These are phyloP conservation scores for Orbicella faveolata DNA, from an alignment of 64 coral and sea anemone species.

Conservation along the genomic window DNA sequence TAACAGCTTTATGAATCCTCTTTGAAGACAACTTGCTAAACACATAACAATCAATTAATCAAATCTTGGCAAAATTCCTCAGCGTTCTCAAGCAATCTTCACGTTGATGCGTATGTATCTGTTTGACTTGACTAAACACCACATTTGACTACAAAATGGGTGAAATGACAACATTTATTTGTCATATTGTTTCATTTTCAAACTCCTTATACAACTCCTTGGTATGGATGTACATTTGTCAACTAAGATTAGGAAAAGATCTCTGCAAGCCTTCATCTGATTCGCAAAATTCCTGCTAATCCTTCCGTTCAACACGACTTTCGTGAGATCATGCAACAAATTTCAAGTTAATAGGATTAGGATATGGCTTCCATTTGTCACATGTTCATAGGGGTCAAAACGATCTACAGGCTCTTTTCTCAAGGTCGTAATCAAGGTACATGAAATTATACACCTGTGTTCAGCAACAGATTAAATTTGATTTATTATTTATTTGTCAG, in stretches of 20 bases:
- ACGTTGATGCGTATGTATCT: neutral
- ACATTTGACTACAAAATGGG: no score
- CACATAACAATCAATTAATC: neutral
- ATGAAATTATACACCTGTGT: neutral
- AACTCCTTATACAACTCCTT: no score
- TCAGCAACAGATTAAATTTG: no score
- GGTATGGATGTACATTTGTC: neutral
- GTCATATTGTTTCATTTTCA: no score
- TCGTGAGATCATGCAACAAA: neutral
- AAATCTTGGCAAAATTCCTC: neutral
- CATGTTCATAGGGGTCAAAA: neutral
- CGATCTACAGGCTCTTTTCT: neutral
- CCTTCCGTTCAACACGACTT: conserved; percentile 35
- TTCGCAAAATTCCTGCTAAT: conserved; percentile 19
- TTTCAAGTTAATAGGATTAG: conserved; percentile 31
- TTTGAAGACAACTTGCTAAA: neutral
- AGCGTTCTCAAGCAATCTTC: neutral
- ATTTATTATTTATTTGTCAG: no score
- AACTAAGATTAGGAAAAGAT: conserved; percentile 16
- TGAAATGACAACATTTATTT: no score
- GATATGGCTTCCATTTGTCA: conserved; percentile 5
- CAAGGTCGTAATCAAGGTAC: neutral
- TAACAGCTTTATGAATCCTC: neutral
- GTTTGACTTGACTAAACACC: neutral
- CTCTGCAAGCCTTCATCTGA: neutral